Base-by-base conservation (phyloP, 2,797 vertebrate species). In the Bradypus variegatus region DNA sequence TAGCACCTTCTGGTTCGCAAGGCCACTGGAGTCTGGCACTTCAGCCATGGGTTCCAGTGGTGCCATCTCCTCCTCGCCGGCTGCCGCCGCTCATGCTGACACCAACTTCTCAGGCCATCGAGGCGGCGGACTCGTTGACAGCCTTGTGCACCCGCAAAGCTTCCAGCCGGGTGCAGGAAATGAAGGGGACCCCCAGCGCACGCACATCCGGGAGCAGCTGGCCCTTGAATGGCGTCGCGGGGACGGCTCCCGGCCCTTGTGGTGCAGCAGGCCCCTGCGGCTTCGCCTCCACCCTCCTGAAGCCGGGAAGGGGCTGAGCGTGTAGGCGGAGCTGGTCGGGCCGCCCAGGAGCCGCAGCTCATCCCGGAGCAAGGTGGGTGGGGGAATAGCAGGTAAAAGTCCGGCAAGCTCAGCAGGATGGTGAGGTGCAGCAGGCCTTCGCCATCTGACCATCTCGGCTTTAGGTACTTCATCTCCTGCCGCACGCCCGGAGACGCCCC, bases 391-490 rank as follows among this genome's bases (percentile, higher is more conserved):
- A 98, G 94, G 97, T 98, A 98, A 92, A 98, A 97, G 96, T 98
- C 98, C 36, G 98, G 97, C 96, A 98, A 97, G 98, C 98, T 98
- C 85, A 98, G 97, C 67, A 98, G 96, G 95, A 98, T 95, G 4
- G 98, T 98, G 89, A 98, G 97, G 96, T 98, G 98, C 95, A 98
- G 97, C 90, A 98, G 97, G 95, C 98, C 97, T 96, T 98, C 96
- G 97, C 98, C 97, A 97, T 98, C 94, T 97, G 96, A 88, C 93
- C 95, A 79, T 93, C 96, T 92, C 21, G 85, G 85, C 87, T 95
- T 95, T 84, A 64, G 86, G 69, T 86, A 80, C 89, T 93, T 94
- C 94, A 95, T 96, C 53, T 69, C 91, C 72, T 38, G 70, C 78
- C 14, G 83, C 69, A 50, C 29, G 27, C 82, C 88, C 10, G 7